These are phyloP conservation scores for Karalla daura DNA, from an alignment of 2,797 vertebrate species.

Conservation along the genomic window DNA sequence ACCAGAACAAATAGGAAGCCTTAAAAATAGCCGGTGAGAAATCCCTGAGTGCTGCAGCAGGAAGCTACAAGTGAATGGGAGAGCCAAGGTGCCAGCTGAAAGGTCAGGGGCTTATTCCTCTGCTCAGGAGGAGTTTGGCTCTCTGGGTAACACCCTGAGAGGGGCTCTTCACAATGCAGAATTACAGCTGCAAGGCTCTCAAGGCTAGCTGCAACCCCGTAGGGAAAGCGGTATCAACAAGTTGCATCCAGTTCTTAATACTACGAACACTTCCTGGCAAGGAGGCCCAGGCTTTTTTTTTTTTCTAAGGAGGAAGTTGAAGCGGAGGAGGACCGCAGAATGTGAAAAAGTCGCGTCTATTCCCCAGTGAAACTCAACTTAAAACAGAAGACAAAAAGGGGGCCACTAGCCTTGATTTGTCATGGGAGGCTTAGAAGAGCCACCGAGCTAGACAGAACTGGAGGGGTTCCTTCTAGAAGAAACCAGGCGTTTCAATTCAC, in stretches of 20 bases:
- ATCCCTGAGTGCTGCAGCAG: conserved; percentile 55
- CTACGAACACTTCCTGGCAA: not conserved
- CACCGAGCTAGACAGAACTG: not conserved
- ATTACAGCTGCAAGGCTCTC: not conserved
- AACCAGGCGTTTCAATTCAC: too few relatives aligned
- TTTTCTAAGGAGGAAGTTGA: not conserved
- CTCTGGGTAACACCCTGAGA: conserved; percentile 41
- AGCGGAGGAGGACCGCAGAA: conserved; percentile 4
- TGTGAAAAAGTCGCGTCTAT: not conserved
- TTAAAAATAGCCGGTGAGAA: conserved; percentile 73
- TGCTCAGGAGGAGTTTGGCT: conserved; percentile 8
- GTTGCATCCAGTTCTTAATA: too few relatives aligned
- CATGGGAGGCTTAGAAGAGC: not conserved
- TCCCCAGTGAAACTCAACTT: not conserved
- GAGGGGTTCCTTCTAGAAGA: not conserved
- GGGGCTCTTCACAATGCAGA: not conserved
- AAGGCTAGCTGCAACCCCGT: too few relatives aligned
- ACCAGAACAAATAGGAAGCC: conserved; percentile 67
- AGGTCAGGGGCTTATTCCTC: conserved; percentile 56
- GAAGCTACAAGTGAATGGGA: conserved; percentile 63
- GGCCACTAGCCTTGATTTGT: not conserved
- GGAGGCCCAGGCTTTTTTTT: too few relatives aligned
- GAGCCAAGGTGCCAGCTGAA: conserved; percentile 54
- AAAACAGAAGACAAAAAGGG: conserved; percentile 14
- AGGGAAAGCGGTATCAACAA: too few relatives aligned